Conservation (phyloP, 2,113 vertebrate genomes). For the Hippocampus abdominalis region DNA sequence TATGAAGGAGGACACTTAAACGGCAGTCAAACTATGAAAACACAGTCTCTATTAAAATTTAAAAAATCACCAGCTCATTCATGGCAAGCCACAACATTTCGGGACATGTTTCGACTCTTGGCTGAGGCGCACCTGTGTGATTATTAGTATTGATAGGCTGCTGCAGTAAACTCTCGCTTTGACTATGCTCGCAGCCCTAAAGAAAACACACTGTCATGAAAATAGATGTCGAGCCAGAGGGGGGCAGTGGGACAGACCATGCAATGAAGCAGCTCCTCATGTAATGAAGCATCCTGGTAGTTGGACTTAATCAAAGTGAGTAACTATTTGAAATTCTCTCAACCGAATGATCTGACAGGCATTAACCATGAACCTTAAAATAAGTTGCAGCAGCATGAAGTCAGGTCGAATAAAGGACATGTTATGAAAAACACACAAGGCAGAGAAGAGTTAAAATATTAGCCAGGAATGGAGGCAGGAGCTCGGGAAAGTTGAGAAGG, state of each 20-base stretch:
- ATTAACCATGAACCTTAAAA: neutral
- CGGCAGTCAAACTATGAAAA: neutral
- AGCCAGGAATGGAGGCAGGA: conserved; percentile 26
- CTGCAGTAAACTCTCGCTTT: conserved; percentile 28
- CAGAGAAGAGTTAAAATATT: conserved; percentile 36
- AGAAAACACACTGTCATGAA: conserved; percentile 13
- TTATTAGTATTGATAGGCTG: neutral
- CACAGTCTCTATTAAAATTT: neutral
- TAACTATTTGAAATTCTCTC: conserved; percentile 20
- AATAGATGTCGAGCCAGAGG: neutral
- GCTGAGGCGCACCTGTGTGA: neutral
- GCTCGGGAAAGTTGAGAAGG: neutral
- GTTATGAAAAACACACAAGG: neutral
- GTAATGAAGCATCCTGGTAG: neutral
- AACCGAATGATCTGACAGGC: neutral
- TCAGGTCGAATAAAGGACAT: neutral
- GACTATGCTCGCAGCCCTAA: conserved; percentile 13
- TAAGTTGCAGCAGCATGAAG: neutral
- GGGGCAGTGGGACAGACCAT: conserved; percentile 3
- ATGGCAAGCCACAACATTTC: neutral
- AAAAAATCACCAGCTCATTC: neutral
- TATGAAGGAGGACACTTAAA: conserved; percentile 6
- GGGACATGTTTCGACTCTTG: neutral
- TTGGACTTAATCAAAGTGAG: neutral
- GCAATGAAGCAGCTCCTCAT: conserved; percentile 11